phyloP scores from a whole-genome alignment of 2,113 vertebrate species.

The mouse (Mus musculus) region GRCm39 chr12:111213501-111214000 shows the following conservation, averaged over 20 bases:
- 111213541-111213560: not conserved
- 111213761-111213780: not conserved
- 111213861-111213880: not conserved
- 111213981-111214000: not conserved
- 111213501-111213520: not conserved
- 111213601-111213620: not conserved
- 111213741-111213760: not conserved
- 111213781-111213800: not conserved
- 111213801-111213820: too few species aligned
- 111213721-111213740: not conserved
- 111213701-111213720: not conserved
- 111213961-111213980: not conserved
- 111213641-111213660: fast-evolving
- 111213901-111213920: fast-evolving
- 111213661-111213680: not conserved
- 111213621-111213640: not conserved
- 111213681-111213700: too few species aligned
- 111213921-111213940: too few species aligned
- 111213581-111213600: not conserved
- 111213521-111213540: not conserved
- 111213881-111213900: not conserved
- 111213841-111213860: not conserved
- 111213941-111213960: not conserved
- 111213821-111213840: not conserved
- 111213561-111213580: not conserved